Percentiles rank a stretch among this genome's conserved stretches.
phyloP scores from a whole-genome alignment of 2,888 invertebrate species.

The Pilophorus perplexus region DNA sequence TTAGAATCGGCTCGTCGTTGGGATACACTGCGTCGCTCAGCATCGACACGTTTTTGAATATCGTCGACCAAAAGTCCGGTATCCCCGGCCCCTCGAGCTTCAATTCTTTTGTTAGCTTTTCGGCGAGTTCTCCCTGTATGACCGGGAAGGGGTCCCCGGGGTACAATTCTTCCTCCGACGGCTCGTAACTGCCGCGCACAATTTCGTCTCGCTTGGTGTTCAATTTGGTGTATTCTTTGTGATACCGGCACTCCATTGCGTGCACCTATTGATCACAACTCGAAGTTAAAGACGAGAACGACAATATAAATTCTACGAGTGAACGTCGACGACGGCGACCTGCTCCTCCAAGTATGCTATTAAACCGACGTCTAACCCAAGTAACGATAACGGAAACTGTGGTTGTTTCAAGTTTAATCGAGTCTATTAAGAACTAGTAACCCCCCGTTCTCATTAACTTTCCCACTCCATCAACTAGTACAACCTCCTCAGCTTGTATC shows the following conservation, averaged over 20 bases:
- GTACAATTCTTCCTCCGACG: constrained; percentile 40
- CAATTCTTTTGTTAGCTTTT: constrained; percentile 35
- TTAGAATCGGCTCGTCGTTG: constrained; percentile 86
- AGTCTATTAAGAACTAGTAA: too few species aligned
- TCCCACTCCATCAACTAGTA: too few species aligned
- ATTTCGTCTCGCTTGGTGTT: constrained; percentile 40
- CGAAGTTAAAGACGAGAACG: too few species aligned
- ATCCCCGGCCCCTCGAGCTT: constrained; percentile 60
- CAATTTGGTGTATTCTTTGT: constrained; percentile 51
- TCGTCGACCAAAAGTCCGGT: constrained; percentile 93
- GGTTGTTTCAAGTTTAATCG: too few species aligned
- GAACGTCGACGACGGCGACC: too few species aligned
- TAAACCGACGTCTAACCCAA: too few species aligned
- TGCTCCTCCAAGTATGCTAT: too few species aligned
- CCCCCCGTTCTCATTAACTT: too few species aligned
- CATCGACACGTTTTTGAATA: constrained; percentile 86
- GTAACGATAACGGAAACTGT: too few species aligned
- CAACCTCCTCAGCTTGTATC: too few species aligned
- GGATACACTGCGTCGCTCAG: constrained; percentile 84
- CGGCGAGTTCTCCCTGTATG: constrained; percentile 38
- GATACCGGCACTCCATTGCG: constrained; percentile 86
- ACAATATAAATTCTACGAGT: too few species aligned
- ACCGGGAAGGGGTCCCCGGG: constrained; percentile 37
- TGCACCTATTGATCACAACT: constrained; percentile 70
- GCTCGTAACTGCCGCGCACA: constrained; percentile 40